Evolutionary conservation across 2,113 vertebrate species (phyloP).

Genomic region (Accipiter virgatus): DNA sequence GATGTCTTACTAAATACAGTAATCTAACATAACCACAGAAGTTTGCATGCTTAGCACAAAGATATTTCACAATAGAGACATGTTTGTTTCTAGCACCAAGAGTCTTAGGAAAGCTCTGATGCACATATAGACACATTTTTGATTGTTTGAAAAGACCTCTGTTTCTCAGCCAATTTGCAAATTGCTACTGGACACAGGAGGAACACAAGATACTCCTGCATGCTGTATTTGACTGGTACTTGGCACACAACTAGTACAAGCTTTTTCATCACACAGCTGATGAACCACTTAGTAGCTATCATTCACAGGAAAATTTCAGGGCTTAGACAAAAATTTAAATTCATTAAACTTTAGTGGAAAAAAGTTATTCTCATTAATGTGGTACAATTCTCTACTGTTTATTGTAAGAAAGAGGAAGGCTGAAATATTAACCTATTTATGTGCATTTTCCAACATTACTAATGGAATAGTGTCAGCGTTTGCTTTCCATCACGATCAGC

Average conservation of each 20-base stretch:
- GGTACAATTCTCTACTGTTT: not conserved
- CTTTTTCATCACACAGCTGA: not conserved
- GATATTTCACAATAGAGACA: not conserved
- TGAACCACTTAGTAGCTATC: not conserved
- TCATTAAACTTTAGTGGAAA: not conserved
- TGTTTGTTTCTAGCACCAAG: not conserved
- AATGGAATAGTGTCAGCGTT: not conserved
- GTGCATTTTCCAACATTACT: not conserved
- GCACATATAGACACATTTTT: accelerated
- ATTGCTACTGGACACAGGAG: not conserved
- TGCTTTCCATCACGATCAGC: not conserved
- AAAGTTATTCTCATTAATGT: not conserved
- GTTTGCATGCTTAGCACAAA: not conserved
- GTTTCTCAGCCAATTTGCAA: not conserved
- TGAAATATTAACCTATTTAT: not conserved
- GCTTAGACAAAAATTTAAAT: not conserved
- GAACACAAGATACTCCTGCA: not conserved
- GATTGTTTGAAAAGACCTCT: not conserved
- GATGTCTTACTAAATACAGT: not conserved
- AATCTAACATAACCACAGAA: not conserved
- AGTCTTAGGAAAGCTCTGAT: not conserved
- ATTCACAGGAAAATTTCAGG: not conserved
- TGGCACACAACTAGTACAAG: not conserved
- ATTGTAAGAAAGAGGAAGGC: not conserved
- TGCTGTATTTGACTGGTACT: not conserved